Evolutionary conservation across 1,140 invertebrate genomes (phyloP).

Genomic region (Monochamus saltuarius): DNA sequence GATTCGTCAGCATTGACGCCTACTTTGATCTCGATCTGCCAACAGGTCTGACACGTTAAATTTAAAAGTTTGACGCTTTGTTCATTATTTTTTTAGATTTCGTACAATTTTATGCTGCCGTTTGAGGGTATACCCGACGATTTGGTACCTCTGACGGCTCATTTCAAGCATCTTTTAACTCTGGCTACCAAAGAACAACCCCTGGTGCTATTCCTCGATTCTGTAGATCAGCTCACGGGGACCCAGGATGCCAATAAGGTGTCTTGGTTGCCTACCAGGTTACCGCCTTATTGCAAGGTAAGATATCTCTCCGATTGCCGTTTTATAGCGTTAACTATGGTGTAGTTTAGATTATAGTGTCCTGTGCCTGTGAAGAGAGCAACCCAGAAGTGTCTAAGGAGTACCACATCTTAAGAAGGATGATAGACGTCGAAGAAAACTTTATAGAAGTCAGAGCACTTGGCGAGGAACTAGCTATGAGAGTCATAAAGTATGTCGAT

Average conservation of each 20-base stretch:
- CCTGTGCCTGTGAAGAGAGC: slow-evolving; percentile 82
- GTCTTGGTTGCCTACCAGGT: slow-evolving; percentile 88
- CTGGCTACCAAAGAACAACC: slow-evolving; percentile 80
- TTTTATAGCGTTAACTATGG: too few species aligned
- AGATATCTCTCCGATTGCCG: slow-evolving; percentile 13
- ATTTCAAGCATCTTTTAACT: slow-evolving; percentile 92
- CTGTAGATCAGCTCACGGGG: slow-evolving; percentile 93
- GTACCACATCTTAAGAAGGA: slow-evolving; percentile 80
- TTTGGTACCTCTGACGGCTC: slow-evolving; percentile 89
- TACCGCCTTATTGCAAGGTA: slow-evolving; percentile 90
- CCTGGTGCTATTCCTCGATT: slow-evolving; percentile 85
- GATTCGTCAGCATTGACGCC: slow-evolving; percentile 94
- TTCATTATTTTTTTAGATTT: slow-evolving; percentile 70
- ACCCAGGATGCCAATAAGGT: slow-evolving; percentile 92
- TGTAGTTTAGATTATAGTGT: slow-evolving; percentile 76
- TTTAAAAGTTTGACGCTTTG: slow-evolving; percentile 10
- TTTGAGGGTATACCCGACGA: slow-evolving; percentile 95
- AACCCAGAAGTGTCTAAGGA: slow-evolving; percentile 84
- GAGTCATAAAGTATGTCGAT: slow-evolving; percentile 79
- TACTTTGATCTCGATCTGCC: slow-evolving; percentile 92
- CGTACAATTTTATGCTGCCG: slow-evolving; percentile 90
- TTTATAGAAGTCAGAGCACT: slow-evolving; percentile 93
- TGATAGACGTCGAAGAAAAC: slow-evolving; percentile 87
- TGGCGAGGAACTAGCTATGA: slow-evolving; percentile 89
- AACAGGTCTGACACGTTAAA: slow-evolving; percentile 68